Evolutionary conservation across 2,797 vertebrate species (phyloP), one percentile per base, ranked within the genome.

Genomic region (Neosalanx taihuensis): DNA sequence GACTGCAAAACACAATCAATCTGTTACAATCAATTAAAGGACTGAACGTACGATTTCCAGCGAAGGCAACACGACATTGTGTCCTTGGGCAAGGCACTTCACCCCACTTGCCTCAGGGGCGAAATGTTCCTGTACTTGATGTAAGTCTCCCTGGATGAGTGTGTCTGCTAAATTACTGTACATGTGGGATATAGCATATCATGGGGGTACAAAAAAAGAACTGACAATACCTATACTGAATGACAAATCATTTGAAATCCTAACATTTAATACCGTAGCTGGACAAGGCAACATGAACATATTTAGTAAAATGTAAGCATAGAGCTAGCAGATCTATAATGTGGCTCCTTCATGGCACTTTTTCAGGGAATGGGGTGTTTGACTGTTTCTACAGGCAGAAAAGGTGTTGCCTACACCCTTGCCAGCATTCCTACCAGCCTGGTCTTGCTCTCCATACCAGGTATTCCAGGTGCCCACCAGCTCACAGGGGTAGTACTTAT

Each of bases 381-480:
- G 3, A 56, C 18, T 56, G 17, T 18, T n/a, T n/a, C 17, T 56
- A 56, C 18, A 56, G 17, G 4, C 13, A 46, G 18, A 56, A n/a
- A 17, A 17, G 17, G 18, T n/a, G 4, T 56, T 60, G n/a, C 46
- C 49, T 75, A 72, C 71, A 74, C 70, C 76, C 64, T 75, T 70
- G 75, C 61, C 71, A 79, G 66, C 85, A 82, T 71, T 93, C 95
- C 86, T 97, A 99, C 97, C 97, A 87, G 97, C 97, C 93, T 99
- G 97, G 89, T 99, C 97, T 81, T 99, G 97, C 86, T 99, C 97
- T 90, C 97, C 97, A 87, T 99, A 99, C 97, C 97, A 99, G 81
- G 97, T 99, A 87, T 99, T 99, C 97, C 97, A 99, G 67, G 96
- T 99, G 75, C 97, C 97, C 93, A 99, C 97, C 92, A 99, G 92